Percentiles rank a stretch among this genome's conserved stretches.
These are phyloP conservation scores for Sylvilagus floridanus DNA, from an alignment of 2,797 vertebrate genomes.

Conservation along the genomic window DNA sequence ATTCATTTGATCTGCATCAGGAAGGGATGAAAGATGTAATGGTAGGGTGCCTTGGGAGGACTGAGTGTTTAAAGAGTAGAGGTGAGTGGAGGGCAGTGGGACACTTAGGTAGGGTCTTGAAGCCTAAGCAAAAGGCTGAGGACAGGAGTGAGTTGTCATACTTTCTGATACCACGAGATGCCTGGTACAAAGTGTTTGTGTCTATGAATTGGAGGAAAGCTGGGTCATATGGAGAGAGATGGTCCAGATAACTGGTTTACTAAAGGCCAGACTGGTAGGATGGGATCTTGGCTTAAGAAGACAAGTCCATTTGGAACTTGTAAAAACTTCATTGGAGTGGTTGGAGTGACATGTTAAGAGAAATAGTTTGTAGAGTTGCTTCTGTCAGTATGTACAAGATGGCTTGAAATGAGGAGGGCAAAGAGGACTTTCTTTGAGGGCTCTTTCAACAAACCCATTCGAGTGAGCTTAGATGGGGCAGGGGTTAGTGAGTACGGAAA, in stretches of 20 bases:
- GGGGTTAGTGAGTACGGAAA: not conserved
- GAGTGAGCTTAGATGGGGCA: not conserved
- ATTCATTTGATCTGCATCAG: not conserved
- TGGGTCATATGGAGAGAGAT: not conserved
- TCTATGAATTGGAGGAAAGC: not conserved
- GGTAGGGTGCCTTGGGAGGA: not conserved
- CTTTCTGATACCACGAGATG: not conserved
- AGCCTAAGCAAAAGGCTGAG: not conserved
- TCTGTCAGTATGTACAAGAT: not conserved
- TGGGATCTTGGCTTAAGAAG: not conserved
- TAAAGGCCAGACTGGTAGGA: not conserved
- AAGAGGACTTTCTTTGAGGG: not conserved
- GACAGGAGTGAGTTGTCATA: not conserved
- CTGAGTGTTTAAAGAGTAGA: not conserved
- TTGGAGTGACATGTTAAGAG: not conserved
- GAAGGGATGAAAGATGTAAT: not conserved
- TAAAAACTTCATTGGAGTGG: not conserved
- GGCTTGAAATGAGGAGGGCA: not conserved
- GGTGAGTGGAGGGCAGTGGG: not conserved
- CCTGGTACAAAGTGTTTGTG: fast-evolving
- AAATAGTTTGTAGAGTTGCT: constrained; percentile 1
- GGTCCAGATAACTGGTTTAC: not conserved
- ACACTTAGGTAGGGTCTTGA: not conserved
- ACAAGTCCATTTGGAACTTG: not conserved
- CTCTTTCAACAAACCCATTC: not conserved